A percentile compares a stretch with the other conserved stretches of the same genome.
Evolutionary conservation across 2,888 invertebrate species (phyloP).

Genomic region (Vannuccia rotundouncinata): DNA sequence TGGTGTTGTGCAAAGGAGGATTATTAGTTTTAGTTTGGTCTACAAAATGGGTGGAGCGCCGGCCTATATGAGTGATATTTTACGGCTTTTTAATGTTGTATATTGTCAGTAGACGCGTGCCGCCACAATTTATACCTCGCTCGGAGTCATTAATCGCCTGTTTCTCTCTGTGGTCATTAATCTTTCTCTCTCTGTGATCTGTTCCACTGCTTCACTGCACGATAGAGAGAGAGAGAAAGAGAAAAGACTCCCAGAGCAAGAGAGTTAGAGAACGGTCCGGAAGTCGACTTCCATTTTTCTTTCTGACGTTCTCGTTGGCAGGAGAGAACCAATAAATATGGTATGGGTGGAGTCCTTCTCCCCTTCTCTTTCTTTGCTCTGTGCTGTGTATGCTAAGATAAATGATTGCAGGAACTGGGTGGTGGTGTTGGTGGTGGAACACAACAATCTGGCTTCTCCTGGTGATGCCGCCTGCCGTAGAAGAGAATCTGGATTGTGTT

Average conservation of each 20-base stretch:
- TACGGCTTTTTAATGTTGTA: neutral
- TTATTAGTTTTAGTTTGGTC: neutral
- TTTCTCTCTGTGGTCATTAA: neutral
- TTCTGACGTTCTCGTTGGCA: neutral
- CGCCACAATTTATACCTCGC: neutral
- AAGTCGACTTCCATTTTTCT: neutral
- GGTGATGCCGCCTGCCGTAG: too few species aligned
- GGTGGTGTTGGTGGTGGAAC: too few species aligned
- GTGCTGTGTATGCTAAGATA: too few species aligned
- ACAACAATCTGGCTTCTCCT: too few species aligned
- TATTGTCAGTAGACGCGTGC: conserved; percentile 8
- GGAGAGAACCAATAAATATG: neutral
- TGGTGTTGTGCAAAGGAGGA: neutral
- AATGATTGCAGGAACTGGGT: too few species aligned
- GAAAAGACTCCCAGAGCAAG: neutral
- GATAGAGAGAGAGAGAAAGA: neutral
- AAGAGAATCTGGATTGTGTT: too few species aligned
- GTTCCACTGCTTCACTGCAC: neutral
- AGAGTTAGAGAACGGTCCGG: neutral
- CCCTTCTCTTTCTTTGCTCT: neutral
- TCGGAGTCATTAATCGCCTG: neutral
- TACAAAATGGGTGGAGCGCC: neutral
- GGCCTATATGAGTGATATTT: neutral
- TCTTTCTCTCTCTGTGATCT: neutral
- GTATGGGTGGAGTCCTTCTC: neutral